Conservation (phyloP, 2,797 vertebrate species). For the Spinus olivaceus region DNA sequence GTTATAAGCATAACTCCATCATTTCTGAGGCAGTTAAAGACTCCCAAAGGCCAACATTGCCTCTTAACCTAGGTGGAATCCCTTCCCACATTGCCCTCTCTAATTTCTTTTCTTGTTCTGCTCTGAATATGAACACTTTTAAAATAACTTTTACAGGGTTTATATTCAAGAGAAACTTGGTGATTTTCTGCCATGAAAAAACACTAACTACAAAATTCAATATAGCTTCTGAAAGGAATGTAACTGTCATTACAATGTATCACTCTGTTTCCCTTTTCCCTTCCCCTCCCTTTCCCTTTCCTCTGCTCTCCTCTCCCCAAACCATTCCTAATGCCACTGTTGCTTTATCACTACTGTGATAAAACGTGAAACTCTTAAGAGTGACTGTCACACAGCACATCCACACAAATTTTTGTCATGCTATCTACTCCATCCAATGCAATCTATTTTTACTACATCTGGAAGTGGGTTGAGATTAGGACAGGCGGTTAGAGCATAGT, state of each 20-base stretch:
- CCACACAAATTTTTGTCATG: neutral
- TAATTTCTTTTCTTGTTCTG: neutral
- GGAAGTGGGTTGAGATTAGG: neutral
- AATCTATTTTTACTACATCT: neutral
- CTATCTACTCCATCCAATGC: neutral
- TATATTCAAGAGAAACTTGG: neutral
- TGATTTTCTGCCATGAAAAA: neutral
- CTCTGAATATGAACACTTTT: neutral
- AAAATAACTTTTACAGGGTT: neutral
- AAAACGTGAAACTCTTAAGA: neutral
- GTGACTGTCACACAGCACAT: neutral
- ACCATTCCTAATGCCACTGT: neutral
- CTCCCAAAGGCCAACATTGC: neutral
- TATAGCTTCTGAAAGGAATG: neutral
- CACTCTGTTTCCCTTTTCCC: neutral
- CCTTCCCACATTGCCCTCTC: neutral
- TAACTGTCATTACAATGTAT: neutral
- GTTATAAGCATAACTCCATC: neutral
- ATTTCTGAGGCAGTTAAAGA: neutral
- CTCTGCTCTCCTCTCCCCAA: neutral
- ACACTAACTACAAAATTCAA: neutral
- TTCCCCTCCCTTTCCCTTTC: neutral
- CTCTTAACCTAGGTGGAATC: rapidly evolving
- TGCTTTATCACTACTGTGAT: neutral
- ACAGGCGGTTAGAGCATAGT: neutral